phyloP scores from a whole-genome alignment of 2,113 vertebrate species.

The Chelonoidis abingdonii region DNA sequence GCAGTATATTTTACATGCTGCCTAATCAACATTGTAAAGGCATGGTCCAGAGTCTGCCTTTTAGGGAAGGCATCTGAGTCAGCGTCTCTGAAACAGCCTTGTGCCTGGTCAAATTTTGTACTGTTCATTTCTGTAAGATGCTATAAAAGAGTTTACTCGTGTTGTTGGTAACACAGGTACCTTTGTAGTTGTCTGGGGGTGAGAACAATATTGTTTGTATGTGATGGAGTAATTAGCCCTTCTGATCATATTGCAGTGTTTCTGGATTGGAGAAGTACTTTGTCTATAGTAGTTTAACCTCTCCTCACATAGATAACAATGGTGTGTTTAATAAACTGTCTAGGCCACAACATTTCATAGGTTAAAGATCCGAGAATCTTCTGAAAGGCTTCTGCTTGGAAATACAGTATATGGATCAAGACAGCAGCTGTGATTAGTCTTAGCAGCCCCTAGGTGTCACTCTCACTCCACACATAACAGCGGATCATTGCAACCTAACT shows the following conservation, averaged over 20 bases:
- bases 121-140: not conserved
- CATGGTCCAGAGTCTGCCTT: rapidly evolving
- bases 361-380: not conserved
- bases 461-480: constrained; percentile 8
- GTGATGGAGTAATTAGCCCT: not conserved
- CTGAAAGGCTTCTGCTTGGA: rapidly evolving
- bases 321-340: not conserved
- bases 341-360: not conserved
- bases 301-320: not conserved
- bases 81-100: not conserved
- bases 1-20: not conserved
- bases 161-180: not conserved
- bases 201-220: not conserved
- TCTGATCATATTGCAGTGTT: not conserved
- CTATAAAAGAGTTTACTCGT: not conserved
- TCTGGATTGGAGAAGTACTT: not conserved
- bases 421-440: not conserved
- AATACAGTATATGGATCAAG: not conserved
- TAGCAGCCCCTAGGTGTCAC: constrained; percentile 73
- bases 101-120: not conserved
- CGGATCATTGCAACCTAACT: too few species aligned
- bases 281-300: not conserved
- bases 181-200: not conserved
- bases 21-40: not conserved
- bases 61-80: rapidly evolving